Base-by-base conservation (phyloP, 2,113 vertebrate species). In the Actinemys pallida region DNA sequence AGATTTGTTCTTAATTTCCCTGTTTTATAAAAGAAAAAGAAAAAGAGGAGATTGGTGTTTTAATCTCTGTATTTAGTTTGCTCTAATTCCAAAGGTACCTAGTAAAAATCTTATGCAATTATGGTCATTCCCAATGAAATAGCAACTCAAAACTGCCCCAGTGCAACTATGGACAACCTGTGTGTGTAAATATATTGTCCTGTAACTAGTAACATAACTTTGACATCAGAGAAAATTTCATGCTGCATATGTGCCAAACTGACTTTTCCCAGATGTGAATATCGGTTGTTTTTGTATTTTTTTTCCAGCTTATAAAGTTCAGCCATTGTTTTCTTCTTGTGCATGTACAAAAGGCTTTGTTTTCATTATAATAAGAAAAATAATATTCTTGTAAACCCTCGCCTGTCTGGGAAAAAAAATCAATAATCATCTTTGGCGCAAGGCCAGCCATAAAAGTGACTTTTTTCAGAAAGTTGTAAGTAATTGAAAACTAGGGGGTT, bases 301-400 rank as follows among this genome's bases (percentile, higher is more conserved):
- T 82, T 86, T 80, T 97, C 96, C 96, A 96, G 93, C 87, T 83
- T 10, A 86, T 96, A 96, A 96, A 95, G 79, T 92, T 94, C 90
- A 96, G 94, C 78, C 1, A 0, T 79, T 91, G 92, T 57, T 96
- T 76, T 8, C 84, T 92, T 39, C 87, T 69, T 52, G 25, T 53
- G 65, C 85, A 81, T 84, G 86, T 81, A 85, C 5, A 87, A 88
- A 50, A 54, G 88, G 87, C 84, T 97, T 3, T 0, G 39, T 87
- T 96, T 96, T 8, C 0, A 65, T 92, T 82, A 19, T 47, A 95
- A 96, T 69, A n/a, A 65, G 31, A 65, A 42, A 76, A 24, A 6
- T 6, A 25, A 76, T 42, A 45, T 24, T 76, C n/a, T 42, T 39
- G 20, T 76, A 45, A 76, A 45, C 39, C 22, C 10, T 76, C 16